These are phyloP conservation scores for Caenorhabditis drosophilae DNA, from an alignment of 2,888 invertebrate species.

Conservation along the genomic window DNA sequence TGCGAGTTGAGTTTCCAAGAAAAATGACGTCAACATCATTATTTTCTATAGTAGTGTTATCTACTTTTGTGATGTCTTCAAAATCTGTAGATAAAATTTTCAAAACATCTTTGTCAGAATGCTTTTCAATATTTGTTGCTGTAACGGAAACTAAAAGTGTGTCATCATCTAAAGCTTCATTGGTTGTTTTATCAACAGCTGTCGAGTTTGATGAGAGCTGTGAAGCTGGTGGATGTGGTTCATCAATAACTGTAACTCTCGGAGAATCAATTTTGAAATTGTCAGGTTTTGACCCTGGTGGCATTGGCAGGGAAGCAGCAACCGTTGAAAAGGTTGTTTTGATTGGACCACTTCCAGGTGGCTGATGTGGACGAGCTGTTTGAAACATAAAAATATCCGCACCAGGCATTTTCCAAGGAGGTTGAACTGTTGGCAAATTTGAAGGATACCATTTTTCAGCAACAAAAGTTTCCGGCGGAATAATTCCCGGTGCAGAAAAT, in stretches of 20 bases:
- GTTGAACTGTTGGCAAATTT: conserved; percentile 46
- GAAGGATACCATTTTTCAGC: conserved; percentile 49
- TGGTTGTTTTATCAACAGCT: not conserved
- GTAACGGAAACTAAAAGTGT: conserved; percentile 28
- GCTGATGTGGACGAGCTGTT: conserved; percentile 33
- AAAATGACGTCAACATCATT: no score
- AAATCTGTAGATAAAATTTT: conserved; percentile 28
- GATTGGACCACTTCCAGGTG: conserved; percentile 13
- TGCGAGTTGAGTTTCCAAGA: no score
- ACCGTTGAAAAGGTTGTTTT: conserved; percentile 20
- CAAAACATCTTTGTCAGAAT: conserved; percentile 15
- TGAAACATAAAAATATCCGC: conserved; percentile 38
- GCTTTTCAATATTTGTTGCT: conserved; percentile 10
- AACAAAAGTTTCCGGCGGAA: conserved; percentile 39
- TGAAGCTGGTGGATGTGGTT: conserved; percentile 31
- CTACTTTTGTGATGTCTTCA: conserved; percentile 35
- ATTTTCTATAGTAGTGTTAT: conserved; percentile 12
- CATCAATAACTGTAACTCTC: not conserved
- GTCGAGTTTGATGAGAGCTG: conserved; percentile 1
- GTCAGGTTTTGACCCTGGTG: conserved; percentile 15
- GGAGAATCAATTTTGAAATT: not conserved
- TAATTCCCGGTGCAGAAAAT: conserved; percentile 41
- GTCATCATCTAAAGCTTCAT: conserved; percentile 5
- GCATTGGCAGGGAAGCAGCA: conserved; percentile 29
- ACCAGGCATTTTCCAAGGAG: conserved; percentile 48